Conservation (phyloP, 2,888 invertebrate genomes). For the Erynnis tages region DNA sequence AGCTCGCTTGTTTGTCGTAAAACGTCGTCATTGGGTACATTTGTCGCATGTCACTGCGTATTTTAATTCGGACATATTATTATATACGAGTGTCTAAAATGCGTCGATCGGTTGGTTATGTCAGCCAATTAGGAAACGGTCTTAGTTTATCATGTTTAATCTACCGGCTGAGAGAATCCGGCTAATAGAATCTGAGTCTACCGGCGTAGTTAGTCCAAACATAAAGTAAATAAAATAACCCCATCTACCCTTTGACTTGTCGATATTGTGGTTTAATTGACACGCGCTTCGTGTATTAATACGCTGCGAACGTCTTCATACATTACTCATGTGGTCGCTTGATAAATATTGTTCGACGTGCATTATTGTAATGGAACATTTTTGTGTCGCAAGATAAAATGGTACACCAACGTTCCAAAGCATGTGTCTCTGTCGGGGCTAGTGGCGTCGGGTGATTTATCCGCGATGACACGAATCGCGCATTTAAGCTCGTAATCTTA, state of each 20-base stretch:
- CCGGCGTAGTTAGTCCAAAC: no score
- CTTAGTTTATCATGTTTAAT: no score
- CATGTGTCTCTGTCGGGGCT: conserved; percentile 57
- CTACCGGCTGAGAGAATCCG: no score
- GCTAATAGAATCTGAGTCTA: no score
- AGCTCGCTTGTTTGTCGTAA: no score
- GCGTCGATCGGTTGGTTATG: no score
- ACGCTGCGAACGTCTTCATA: conserved; percentile 38
- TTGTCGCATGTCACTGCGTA: no score
- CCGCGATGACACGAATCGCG: conserved; percentile 63
- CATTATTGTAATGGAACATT: conserved; percentile 52
- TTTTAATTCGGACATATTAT: no score
- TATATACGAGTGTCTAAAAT: no score
- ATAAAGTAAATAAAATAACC: no score
- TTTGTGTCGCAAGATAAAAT: conserved; percentile 50
- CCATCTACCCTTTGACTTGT: conserved; percentile 29
- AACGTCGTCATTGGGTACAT: no score
- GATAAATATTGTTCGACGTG: conserved; percentile 47
- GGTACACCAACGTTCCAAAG: conserved; percentile 36
- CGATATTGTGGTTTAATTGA: conserved; percentile 34
- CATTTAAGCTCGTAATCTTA: conserved; percentile 28
- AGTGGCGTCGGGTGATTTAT: conserved; percentile 65
- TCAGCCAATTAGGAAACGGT: no score
- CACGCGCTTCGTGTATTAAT: conserved; percentile 35
- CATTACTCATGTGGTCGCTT: conserved; percentile 36